phyloP scores from a whole-genome alignment of 1,140 invertebrate genomes.

The Vanessa tameamea region DNA sequence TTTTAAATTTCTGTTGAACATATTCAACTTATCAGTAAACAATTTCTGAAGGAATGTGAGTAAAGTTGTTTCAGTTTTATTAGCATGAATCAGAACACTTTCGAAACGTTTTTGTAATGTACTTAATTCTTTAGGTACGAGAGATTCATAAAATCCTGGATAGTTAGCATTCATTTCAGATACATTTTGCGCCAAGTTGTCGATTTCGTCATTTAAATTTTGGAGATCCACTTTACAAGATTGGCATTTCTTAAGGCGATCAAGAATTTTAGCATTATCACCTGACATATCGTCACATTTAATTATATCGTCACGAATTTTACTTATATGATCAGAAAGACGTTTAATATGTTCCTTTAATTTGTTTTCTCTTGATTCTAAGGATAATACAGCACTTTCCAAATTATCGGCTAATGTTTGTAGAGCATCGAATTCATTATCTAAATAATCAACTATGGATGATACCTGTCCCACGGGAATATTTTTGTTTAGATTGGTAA shows the following conservation, averaged over 20 bases:
- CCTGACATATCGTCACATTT: conserved; percentile 96
- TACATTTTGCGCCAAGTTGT: conserved; percentile 85
- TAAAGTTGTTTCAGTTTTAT: conserved; percentile 91
- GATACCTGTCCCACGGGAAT: conserved; percentile 86
- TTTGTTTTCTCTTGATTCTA: conserved; percentile 87
- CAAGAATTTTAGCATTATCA: conserved; percentile 90
- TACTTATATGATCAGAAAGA: conserved; percentile 85
- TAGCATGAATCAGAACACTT: conserved; percentile 86
- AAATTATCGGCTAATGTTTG: conserved; percentile 88
- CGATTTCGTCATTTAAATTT: conserved; percentile 84
- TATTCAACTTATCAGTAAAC: conserved; percentile 91
- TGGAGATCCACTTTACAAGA: conserved; percentile 86
- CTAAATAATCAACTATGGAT: conserved; percentile 85
- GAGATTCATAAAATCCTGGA: conserved; percentile 89
- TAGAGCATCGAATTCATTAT: conserved; percentile 90
- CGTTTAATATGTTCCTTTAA: conserved; percentile 87
- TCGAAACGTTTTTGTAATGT: conserved; percentile 89
- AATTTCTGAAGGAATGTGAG: conserved; percentile 92
- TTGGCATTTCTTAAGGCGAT: conserved; percentile 88
- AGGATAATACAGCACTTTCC: conserved; percentile 85
- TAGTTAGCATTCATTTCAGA: conserved; percentile 88
- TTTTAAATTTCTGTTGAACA: conserved; percentile 89
- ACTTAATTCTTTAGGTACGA: conserved; percentile 89
- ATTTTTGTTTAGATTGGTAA: conserved; percentile 89
- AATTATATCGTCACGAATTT: conserved; percentile 91